Conservation (phyloP, 2,797 vertebrate species). For the Avahi laniger region DNA sequence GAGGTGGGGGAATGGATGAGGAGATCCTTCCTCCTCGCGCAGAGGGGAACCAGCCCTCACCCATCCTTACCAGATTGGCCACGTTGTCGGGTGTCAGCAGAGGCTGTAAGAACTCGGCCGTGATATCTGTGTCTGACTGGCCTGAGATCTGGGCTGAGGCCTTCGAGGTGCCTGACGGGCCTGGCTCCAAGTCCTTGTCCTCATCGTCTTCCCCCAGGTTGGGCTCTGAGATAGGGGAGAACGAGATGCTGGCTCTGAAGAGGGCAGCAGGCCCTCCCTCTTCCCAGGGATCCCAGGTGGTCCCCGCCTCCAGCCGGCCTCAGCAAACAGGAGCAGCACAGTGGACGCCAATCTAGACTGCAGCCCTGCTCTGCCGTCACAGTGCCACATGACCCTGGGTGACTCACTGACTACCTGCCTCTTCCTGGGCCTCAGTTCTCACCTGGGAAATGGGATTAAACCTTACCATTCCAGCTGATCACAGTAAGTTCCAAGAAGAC, state of each 20-base stretch:
- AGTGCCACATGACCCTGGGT: not conserved
- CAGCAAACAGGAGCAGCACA: not conserved
- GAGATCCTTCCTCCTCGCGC: not conserved
- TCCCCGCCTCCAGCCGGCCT: not conserved
- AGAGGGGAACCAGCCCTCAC: fast-evolving
- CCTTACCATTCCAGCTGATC: not conserved
- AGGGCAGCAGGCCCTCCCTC: fast-evolving
- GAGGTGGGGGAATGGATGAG: not conserved
- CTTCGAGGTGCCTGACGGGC: slow-evolving; percentile 82
- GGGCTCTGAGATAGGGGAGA: slow-evolving; percentile 84
- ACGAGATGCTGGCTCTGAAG: not conserved
- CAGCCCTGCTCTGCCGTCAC: not conserved
- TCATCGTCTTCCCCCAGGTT: slow-evolving; percentile 94
- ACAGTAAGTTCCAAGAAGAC: not conserved
- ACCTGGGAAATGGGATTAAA: not conserved
- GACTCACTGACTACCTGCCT: not conserved
- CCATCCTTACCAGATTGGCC: slow-evolving; percentile 91
- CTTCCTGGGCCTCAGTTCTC: not conserved
- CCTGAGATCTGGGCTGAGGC: slow-evolving; percentile 80
- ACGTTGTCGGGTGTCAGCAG: slow-evolving; percentile 93
- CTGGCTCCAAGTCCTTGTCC: slow-evolving; percentile 92
- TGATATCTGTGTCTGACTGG: slow-evolving; percentile 94
- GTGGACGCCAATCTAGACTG: fast-evolving
- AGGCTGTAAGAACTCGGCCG: slow-evolving; percentile 93
- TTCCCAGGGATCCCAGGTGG: no score